Evolutionary conservation across 2,888 invertebrate genomes (phyloP).

Genomic region (Eupithecia subfuscata): DNA sequence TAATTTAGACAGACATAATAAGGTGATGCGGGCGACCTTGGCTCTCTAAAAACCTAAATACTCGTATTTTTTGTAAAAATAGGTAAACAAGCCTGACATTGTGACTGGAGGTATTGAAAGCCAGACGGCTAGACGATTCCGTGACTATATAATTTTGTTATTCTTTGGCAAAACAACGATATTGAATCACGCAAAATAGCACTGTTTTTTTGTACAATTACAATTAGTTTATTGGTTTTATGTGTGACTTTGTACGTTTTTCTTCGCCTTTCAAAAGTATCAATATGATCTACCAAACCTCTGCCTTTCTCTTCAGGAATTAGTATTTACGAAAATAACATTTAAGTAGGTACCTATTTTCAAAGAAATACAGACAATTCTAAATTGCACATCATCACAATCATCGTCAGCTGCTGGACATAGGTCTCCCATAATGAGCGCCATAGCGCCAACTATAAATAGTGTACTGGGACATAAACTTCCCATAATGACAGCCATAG

Average conservation of each 20-base stretch:
- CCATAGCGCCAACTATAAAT: too few relatives aligned
- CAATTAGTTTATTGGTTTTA: constrained; percentile 9
- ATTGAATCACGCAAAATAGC: constrained; percentile 16
- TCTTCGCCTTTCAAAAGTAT: neutral
- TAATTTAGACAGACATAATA: neutral
- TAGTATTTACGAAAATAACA: neutral
- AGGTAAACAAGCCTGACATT: constrained; percentile 37
- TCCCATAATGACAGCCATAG: too few relatives aligned
- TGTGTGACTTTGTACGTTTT: neutral
- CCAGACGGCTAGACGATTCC: constrained; percentile 33
- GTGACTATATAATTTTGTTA: constrained; percentile 6
- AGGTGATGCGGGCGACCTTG: neutral
- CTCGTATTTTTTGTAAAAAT: constrained; percentile 10
- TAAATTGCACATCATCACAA: too few relatives aligned
- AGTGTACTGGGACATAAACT: too few relatives aligned
- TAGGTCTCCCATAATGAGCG: too few relatives aligned
- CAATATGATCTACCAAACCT: neutral
- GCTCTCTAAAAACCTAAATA: neutral
- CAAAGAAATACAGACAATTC: neutral
- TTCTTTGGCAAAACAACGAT: constrained; percentile 1
- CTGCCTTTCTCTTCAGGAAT: neutral
- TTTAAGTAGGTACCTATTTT: neutral
- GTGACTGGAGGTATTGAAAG: constrained; percentile 24
- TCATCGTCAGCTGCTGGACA: too few relatives aligned
- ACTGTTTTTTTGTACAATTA: constrained; percentile 2